phyloP scores from a whole-genome alignment of 2,113 vertebrate genomes.

The Typhlomys cinereus region DNA sequence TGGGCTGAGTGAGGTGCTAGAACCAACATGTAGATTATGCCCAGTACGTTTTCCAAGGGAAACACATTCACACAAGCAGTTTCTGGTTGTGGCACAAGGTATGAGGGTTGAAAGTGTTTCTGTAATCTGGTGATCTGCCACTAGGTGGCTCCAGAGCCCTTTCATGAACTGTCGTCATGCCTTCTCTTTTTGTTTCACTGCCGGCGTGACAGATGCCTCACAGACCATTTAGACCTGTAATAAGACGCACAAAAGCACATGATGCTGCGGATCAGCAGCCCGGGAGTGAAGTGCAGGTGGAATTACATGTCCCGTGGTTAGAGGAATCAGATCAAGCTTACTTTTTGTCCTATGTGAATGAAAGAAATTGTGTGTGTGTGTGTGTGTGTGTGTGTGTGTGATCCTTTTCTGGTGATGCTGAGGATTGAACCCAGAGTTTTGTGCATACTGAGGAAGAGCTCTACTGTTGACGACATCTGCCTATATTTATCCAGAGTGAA shows the following conservation, averaged over 20 bases:
- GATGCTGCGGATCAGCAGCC: slow-evolving; percentile 41
- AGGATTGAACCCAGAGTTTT: background rate
- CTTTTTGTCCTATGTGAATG: background rate
- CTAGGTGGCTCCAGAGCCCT: slow-evolving; percentile 34
- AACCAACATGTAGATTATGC: background rate
- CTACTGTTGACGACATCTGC: background rate
- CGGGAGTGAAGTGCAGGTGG: background rate
- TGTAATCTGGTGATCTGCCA: background rate
- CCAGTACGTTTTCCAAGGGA: fast-evolving
- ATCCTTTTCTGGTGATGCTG: background rate
- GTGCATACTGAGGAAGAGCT: background rate
- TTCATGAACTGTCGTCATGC: fast-evolving
- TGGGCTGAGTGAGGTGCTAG: background rate
- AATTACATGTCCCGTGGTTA: background rate
- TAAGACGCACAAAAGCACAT: slow-evolving; percentile 38
- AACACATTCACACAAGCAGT: fast-evolving
- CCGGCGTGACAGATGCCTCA: slow-evolving; percentile 31
- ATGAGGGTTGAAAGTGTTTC: fast-evolving
- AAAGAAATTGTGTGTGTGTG: background rate
- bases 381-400: no score
- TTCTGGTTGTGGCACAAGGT: background rate
- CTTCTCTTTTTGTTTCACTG: background rate
- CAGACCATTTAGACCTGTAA: slow-evolving; percentile 46
- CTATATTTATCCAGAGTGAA: background rate
- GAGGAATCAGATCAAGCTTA: background rate